phyloP scores from a whole-genome alignment of 2,888 invertebrate species.

The Falcaria lacertinaria region DNA sequence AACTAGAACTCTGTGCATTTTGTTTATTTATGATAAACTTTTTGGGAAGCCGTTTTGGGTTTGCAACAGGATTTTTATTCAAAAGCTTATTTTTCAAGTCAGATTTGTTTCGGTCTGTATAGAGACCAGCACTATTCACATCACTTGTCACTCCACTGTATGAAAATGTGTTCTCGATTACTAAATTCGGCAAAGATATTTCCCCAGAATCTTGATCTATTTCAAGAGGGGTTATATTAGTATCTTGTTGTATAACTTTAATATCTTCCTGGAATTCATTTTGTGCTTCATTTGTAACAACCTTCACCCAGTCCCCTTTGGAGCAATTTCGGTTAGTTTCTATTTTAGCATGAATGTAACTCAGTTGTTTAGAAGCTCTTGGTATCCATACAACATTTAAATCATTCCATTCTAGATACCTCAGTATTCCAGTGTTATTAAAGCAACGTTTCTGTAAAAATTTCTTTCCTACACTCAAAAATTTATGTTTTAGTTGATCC shows the following conservation, averaged over 20 bases:
- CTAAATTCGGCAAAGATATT: neutral
- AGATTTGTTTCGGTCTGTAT: neutral
- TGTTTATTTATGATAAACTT: constrained; percentile 24
- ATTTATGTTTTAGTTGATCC: constrained; percentile 53
- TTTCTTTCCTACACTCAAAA: constrained; percentile 64
- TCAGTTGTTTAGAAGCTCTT: constrained; percentile 19
- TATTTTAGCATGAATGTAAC: constrained; percentile 40
- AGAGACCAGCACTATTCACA: neutral
- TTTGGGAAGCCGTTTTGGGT: constrained; percentile 63
- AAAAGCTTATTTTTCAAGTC: constrained; percentile 30
- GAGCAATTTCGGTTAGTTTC: constrained; percentile 37
- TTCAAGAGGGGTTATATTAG: neutral
- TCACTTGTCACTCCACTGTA: neutral
- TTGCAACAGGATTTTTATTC: constrained; percentile 57
- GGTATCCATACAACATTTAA: constrained; percentile 51
- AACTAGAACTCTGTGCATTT: neutral
- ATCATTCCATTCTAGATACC: constrained; percentile 56
- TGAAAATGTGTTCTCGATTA: neutral
- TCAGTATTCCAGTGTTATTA: constrained; percentile 50
- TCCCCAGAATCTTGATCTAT: neutral
- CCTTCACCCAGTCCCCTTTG: constrained; percentile 10
- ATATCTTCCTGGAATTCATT: neutral
- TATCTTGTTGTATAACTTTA: neutral
- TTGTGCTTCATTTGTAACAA: neutral
- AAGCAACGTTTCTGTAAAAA: constrained; percentile 46